Percentiles rank a stretch among this genome's conserved stretches.
Evolutionary conservation across 2,888 invertebrate genomes (phyloP).

Genomic region (Chymomyza amoena): DNA sequence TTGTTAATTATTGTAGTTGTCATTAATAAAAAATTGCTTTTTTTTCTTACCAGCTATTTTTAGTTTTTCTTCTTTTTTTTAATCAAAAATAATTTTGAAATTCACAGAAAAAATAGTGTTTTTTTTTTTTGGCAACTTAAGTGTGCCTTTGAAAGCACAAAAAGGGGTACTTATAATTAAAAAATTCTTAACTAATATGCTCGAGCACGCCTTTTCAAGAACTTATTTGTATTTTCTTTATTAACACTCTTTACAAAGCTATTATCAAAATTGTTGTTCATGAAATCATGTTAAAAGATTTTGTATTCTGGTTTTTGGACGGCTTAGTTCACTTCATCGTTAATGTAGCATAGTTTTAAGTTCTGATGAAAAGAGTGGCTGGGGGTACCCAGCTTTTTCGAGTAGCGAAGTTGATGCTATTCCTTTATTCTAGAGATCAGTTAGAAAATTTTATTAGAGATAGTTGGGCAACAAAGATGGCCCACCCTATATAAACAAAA

Average conservation of each 20-base stretch:
- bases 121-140: constrained; percentile 32
- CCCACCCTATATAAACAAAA: too few species aligned
- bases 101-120: constrained; percentile 2
- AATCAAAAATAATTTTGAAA: constrained; percentile 11
- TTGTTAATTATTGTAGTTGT: not conserved
- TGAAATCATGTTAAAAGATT: too few species aligned
- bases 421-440: too few species aligned
- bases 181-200: not conserved
- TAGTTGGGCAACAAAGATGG: too few species aligned
- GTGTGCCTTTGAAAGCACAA: constrained; percentile 14
- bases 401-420: too few species aligned
- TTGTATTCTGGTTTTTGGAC: too few species aligned
- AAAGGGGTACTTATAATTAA: not conserved
- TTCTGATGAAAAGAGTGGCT: too few species aligned
- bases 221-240: not conserved
- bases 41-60: not conserved
- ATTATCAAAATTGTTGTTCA: too few species aligned
- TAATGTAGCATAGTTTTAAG: too few species aligned
- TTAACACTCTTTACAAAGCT: not conserved
- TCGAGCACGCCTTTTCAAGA: not conserved
- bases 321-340: too few species aligned
- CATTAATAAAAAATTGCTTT: not conserved
- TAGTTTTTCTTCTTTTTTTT: not conserved
- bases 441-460: too few species aligned
- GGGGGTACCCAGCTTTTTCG: too few species aligned